These are phyloP conservation scores for Indicator indicator DNA, from an alignment of 2,113 vertebrate genomes.

Conservation along the genomic window DNA sequence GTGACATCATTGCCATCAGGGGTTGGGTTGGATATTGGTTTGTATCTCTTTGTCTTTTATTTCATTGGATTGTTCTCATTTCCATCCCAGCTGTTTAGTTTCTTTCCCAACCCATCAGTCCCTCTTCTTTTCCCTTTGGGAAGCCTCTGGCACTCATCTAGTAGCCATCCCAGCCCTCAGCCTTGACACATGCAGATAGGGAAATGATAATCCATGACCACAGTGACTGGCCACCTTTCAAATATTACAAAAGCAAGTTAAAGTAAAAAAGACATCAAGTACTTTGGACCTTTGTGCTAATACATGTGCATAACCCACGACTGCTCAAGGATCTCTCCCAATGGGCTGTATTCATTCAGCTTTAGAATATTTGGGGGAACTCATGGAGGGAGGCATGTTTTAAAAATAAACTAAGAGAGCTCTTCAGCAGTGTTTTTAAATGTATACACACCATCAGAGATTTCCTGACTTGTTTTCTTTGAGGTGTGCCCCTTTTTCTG, in stretches of 20 bases:
- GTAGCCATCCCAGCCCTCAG: too few relatives aligned
- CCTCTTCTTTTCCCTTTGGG: too few relatives aligned
- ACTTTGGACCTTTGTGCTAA: not conserved
- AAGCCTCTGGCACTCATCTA: too few relatives aligned
- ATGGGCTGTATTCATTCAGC: not conserved
- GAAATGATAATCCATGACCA: not conserved
- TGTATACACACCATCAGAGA: not conserved
- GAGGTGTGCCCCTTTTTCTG: not conserved
- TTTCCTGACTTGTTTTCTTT: not conserved
- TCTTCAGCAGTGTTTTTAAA: not conserved
- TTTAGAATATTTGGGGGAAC: not conserved
- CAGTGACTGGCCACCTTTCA: not conserved
- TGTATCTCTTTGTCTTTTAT: too few relatives aligned
- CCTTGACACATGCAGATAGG: not conserved
- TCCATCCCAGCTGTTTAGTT: too few relatives aligned
- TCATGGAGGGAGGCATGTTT: rapidly evolving
- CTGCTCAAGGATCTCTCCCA: not conserved
- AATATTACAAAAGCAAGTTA: not conserved
- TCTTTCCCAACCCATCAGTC: too few relatives aligned
- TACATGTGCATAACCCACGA: rapidly evolving
- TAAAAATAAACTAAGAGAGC: not conserved
- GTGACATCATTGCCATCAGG: too few relatives aligned
- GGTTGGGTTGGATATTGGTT: too few relatives aligned
- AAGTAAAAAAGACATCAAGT: not conserved
- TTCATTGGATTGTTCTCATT: too few relatives aligned